These are phyloP conservation scores for Anableps anableps DNA, from an alignment of 2,797 vertebrate genomes.

Conservation along the genomic window DNA sequence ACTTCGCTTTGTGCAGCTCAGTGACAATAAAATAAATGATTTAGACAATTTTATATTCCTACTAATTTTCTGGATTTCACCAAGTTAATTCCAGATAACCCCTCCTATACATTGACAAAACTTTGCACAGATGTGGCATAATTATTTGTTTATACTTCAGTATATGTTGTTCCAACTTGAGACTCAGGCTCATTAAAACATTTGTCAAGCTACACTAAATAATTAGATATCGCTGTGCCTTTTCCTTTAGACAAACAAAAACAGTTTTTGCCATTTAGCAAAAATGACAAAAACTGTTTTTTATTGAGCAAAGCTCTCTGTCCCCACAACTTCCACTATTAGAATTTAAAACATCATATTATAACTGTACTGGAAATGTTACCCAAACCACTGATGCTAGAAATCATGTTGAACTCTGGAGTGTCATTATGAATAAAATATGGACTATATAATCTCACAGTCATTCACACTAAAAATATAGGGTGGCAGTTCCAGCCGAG, in stretches of 20 bases:
- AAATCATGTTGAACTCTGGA: slow-evolving; percentile 1
- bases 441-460: slow-evolving; percentile 1
- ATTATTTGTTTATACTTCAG: slow-evolving; percentile 30
- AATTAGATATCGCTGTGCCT: background rate
- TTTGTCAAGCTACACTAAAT: slow-evolving; percentile 12
- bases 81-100: slow-evolving; percentile 13
- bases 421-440: slow-evolving; percentile 2
- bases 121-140: slow-evolving; percentile 10
- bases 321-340: background rate
- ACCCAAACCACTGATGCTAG: background rate
- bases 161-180: slow-evolving; percentile 9
- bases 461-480: slow-evolving; percentile 17
- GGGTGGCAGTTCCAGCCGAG: slow-evolving; percentile 9
- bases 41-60: background rate
- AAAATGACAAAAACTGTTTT: background rate
- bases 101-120: background rate
- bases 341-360: background rate
- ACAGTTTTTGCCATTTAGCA: background rate
- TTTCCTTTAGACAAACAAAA: background rate
- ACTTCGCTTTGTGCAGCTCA: background rate
- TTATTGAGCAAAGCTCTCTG: slow-evolving; percentile 8
- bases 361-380: background rate
- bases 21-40: slow-evolving; percentile 5
- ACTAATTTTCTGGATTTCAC: slow-evolving; percentile 4
- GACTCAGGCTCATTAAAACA: slow-evolving; percentile 29